Evolutionary conservation across 2,888 invertebrate genomes (phyloP).

Genomic region (Magallana nippona): DNA sequence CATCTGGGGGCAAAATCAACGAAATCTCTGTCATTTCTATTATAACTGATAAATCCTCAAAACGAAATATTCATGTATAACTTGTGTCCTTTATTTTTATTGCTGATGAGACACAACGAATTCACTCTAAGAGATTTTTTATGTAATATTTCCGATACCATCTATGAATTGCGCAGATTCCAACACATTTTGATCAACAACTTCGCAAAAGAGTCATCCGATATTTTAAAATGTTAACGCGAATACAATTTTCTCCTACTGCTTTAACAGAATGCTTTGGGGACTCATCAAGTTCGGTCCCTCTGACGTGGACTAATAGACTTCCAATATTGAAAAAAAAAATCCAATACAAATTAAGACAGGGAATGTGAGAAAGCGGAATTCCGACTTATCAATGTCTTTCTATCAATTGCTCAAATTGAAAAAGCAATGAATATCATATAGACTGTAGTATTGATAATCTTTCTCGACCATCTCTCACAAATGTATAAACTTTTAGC

Average conservation of each 20-base stretch:
- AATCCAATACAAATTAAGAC: conserved; percentile 3
- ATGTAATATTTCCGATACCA: neutral
- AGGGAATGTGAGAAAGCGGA: neutral
- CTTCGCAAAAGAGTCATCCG: too few species aligned
- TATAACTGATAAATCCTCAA: neutral
- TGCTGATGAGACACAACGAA: too few species aligned
- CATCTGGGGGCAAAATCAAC: conserved; percentile 40
- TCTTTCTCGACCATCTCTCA: neutral
- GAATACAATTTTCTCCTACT: too few species aligned
- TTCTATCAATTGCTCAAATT: conserved; percentile 17
- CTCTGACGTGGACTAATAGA: neutral
- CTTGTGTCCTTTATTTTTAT: too few species aligned
- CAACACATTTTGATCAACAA: neutral
- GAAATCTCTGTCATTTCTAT: conserved; percentile 32
- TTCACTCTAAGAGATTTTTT: too few species aligned
- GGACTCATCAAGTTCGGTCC: too few species aligned
- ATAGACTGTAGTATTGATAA: conserved; percentile 8
- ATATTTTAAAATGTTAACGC: too few species aligned
- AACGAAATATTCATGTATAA: neutral
- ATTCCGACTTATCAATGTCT: conserved; percentile 12
- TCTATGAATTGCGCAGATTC: conserved; percentile 21
- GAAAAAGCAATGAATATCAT: neutral
- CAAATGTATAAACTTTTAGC: too few species aligned
- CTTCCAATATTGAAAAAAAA: neutral
- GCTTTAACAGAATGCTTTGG: too few species aligned